These are phyloP conservation scores for Oryzias curvinotus DNA, from an alignment of 2,113 vertebrate genomes.

Conservation along the genomic window DNA sequence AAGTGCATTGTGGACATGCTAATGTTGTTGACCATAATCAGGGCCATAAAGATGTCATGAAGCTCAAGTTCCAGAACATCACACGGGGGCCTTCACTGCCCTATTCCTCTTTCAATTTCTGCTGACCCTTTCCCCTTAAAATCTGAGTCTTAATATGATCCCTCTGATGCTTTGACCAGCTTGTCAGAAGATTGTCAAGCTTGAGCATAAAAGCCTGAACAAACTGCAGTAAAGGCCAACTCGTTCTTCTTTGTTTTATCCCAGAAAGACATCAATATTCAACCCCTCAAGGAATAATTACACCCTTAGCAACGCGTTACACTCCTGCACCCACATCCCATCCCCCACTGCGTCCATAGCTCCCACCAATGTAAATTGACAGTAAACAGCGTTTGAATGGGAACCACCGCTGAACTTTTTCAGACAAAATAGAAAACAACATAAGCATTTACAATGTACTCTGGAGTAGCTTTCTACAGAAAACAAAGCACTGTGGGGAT, in stretches of 20 bases:
- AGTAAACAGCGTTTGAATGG: constrained; percentile 52
- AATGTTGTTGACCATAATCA: constrained; percentile 78
- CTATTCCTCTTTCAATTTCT: constrained; percentile 34
- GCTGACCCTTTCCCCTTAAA: constrained; percentile 40
- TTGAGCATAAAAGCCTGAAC: constrained; percentile 36
- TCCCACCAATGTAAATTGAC: constrained; percentile 38
- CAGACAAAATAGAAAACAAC: constrained; percentile 24
- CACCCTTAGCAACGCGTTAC: constrained; percentile 39
- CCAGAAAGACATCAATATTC: constrained; percentile 57
- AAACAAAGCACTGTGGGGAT: constrained; percentile 10
- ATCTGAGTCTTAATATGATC: constrained; percentile 57
- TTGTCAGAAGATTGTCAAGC: constrained; percentile 56
- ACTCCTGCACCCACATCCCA: constrained; percentile 22
- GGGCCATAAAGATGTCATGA: constrained; percentile 85
- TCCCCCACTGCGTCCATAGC: constrained; percentile 16
- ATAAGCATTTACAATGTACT: not conserved
- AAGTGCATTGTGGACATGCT: constrained; percentile 78
- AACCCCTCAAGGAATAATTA: constrained; percentile 59
- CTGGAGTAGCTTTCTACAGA: constrained; percentile 24
- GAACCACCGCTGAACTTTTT: constrained; percentile 42
- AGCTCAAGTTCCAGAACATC: constrained; percentile 71
- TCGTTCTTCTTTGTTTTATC: constrained; percentile 55
- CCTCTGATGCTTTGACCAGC: constrained; percentile 70
- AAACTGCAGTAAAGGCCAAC: constrained; percentile 26
- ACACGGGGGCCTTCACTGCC: constrained; percentile 17